phyloP scores from a whole-genome alignment of 2,888 invertebrate species.

The Synergus japonicus region DNA sequence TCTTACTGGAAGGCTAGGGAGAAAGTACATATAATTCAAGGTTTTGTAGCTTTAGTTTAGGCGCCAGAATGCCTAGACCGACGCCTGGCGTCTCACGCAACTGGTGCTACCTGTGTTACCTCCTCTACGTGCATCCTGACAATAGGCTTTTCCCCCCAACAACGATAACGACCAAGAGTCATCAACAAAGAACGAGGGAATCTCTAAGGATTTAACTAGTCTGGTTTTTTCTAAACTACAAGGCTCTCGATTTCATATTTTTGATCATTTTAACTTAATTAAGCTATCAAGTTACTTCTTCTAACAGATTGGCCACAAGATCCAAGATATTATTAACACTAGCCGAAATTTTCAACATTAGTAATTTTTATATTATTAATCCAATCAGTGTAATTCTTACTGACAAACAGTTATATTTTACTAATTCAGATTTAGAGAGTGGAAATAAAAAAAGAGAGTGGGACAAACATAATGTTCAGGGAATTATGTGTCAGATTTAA shows the following conservation, averaged over 20 bases:
- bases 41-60: constrained; percentile 48
- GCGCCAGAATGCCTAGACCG: constrained; percentile 59
- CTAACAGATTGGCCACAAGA: too few relatives aligned
- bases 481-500: background rate
- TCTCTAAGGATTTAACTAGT: background rate
- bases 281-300: too few relatives aligned
- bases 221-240: too few relatives aligned
- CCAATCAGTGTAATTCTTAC: background rate
- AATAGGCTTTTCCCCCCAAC: background rate
- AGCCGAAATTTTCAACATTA: background rate
- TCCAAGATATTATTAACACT: too few relatives aligned
- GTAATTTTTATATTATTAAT: background rate
- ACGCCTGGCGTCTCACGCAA: constrained; percentile 55
- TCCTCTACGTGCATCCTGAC: constrained; percentile 14
- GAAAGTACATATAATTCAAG: constrained; percentile 30
- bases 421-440: too few relatives aligned
- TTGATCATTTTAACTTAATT: too few relatives aligned
- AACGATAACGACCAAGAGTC: background rate
- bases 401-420: too few relatives aligned
- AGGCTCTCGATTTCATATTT: too few relatives aligned
- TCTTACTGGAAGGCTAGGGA: background rate
- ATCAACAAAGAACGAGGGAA: background rate
- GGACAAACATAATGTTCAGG: background rate
- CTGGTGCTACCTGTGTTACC: constrained; percentile 26
- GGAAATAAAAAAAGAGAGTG: too few relatives aligned